phyloP scores from a whole-genome alignment of 2,888 invertebrate genomes.

The Melinaea menophilus region DNA sequence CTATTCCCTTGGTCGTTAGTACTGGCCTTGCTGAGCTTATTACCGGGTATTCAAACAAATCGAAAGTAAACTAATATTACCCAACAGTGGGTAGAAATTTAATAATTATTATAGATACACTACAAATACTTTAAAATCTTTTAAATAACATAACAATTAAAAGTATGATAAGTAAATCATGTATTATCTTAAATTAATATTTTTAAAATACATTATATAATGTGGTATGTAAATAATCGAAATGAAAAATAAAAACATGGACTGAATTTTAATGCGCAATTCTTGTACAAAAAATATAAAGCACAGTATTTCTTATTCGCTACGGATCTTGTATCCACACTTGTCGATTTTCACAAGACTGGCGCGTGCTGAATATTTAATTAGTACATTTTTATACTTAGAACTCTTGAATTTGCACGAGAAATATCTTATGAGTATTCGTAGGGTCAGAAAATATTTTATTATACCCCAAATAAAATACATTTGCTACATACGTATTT shows the following conservation, averaged over 20 bases:
- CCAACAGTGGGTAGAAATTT: too few relatives aligned
- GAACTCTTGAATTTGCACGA: slow-evolving; percentile 65
- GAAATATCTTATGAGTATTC: slow-evolving; percentile 40
- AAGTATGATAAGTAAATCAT: too few relatives aligned
- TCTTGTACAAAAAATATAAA: slow-evolving; percentile 6
- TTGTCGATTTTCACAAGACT: slow-evolving; percentile 20
- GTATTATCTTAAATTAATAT: too few relatives aligned
- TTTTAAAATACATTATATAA: too few relatives aligned
- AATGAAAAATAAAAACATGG: background rate
- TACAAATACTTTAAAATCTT: too few relatives aligned
- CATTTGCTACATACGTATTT: background rate
- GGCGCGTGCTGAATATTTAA: slow-evolving; percentile 70
- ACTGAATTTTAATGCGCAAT: background rate
- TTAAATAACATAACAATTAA: too few relatives aligned
- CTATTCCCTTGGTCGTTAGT: too few relatives aligned
- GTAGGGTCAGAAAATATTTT: slow-evolving; percentile 31
- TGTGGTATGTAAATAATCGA: background rate
- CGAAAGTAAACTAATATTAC: too few relatives aligned
- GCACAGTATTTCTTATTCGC: background rate
- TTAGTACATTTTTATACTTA: slow-evolving; percentile 62
- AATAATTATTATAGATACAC: too few relatives aligned
- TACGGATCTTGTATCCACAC: background rate
- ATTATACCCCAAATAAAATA: slow-evolving; percentile 16
- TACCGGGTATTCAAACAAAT: too few relatives aligned
- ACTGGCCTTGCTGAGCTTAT: too few relatives aligned